Evolutionary conservation across 2,113 vertebrate genomes (phyloP).

Genomic region (Sciurus niger): DNA sequence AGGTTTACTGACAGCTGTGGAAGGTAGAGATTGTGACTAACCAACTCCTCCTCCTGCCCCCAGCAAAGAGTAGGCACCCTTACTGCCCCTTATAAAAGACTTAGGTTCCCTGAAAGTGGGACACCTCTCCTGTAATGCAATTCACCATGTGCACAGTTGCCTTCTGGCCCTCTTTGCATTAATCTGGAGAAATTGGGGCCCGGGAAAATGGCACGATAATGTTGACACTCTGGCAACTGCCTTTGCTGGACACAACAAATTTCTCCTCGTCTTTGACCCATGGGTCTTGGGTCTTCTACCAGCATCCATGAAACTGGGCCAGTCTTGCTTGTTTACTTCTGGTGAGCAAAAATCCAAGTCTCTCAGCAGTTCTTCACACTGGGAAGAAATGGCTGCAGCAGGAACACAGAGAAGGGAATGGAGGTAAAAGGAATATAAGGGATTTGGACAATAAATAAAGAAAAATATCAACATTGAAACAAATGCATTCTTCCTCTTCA

Average conservation of each 20-base stretch:
- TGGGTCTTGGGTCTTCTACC: neutral
- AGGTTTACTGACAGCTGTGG: neutral
- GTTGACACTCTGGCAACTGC: neutral
- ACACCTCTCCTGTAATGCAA: neutral
- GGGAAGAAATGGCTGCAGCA: neutral
- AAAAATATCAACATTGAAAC: neutral
- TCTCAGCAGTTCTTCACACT: neutral
- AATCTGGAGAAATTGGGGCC: neutral
- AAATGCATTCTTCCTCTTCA: constrained; percentile 38
- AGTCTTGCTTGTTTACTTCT: neutral
- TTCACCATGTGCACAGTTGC: neutral
- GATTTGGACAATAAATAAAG: constrained; percentile 4
- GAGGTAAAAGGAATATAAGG: neutral
- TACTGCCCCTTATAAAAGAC: neutral
- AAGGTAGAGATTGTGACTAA: neutral
- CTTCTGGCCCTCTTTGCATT: neutral
- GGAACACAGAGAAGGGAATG: neutral
- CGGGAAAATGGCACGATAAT: neutral
- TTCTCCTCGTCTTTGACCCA: neutral
- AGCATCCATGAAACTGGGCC: neutral
- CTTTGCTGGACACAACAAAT: neutral
- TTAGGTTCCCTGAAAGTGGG: too few species aligned
- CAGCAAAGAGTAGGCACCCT: neutral
- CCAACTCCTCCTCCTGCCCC: neutral
- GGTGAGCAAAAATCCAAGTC: neutral